These are phyloP conservation scores for Syngnathus typhle DNA, from an alignment of 2,113 vertebrate genomes.

Conservation along the genomic window DNA sequence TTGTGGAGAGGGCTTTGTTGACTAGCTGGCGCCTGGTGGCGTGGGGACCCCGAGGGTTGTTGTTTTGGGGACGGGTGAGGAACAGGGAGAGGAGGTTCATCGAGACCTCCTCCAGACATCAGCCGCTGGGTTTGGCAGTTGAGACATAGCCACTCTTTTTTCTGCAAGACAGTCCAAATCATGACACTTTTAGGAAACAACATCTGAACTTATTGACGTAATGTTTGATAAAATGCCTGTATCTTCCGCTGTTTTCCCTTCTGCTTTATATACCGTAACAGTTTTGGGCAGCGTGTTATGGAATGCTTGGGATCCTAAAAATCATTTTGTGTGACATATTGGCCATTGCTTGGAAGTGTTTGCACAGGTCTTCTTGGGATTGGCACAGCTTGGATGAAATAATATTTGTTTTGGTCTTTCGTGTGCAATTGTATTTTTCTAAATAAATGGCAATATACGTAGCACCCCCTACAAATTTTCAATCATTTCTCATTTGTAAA, in stretches of 20 bases:
- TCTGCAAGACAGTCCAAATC: conserved; percentile 71
- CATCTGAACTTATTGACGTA: background rate
- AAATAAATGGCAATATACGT: too few relatives aligned
- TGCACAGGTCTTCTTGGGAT: too few relatives aligned
- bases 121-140: conserved; percentile 97
- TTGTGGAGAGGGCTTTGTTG: conserved; percentile 67
- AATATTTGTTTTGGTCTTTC: too few relatives aligned
- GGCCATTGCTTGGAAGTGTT: too few relatives aligned
- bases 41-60: conserved; percentile 70
- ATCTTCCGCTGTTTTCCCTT: background rate
- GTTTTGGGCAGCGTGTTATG: background rate
- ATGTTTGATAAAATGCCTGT: background rate
- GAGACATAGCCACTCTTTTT: conserved; percentile 97
- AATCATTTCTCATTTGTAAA: too few relatives aligned
- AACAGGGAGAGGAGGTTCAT: conserved; percentile 75
- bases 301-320: background rate
- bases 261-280: background rate
- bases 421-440: too few relatives aligned
- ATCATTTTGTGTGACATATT: too few relatives aligned
- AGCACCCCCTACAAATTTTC: too few relatives aligned
- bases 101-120: conserved; percentile 82
- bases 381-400: too few relatives aligned
- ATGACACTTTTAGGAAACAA: background rate
- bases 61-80: conserved; percentile 78
- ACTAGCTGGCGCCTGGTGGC: conserved; percentile 64